Conservation (phyloP, 2,888 invertebrate genomes). For the Cinara cedri region DNA sequence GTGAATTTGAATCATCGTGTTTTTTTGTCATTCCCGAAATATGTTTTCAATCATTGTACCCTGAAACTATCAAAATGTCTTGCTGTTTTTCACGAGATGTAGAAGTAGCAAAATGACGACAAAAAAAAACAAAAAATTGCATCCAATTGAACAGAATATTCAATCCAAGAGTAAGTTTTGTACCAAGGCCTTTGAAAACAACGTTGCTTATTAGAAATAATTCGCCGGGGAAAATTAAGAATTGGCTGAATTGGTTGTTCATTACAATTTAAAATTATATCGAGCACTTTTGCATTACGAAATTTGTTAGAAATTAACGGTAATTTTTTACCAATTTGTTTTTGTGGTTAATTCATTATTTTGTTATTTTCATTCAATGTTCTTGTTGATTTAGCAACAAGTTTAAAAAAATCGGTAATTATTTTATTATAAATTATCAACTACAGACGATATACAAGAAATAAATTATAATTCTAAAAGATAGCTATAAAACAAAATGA, state of each 20-base stretch:
- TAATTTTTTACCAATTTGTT: background rate
- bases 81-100: constrained; percentile 20
- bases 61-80: constrained; percentile 7
- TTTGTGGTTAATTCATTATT: background rate
- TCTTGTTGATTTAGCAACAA: background rate
- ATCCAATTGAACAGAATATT: constrained; percentile 26
- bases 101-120: constrained; percentile 30
- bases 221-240: background rate
- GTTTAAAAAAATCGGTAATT: no score
- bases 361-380: background rate
- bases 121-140: constrained; percentile 19
- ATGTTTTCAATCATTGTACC: constrained; percentile 19
- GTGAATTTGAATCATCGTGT: no score
- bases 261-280: background rate
- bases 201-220: no score
- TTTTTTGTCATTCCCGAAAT: constrained; percentile 23
- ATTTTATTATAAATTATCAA: no score
- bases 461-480: background rate
- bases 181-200: no score
- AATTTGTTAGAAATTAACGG: background rate
- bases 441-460: no score
- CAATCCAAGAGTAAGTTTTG: background rate
- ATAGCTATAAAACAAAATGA: background rate
- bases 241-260: background rate
- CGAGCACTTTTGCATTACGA: background rate